These are phyloP conservation scores for Rhagoletis pomonella DNA, from an alignment of 1,140 invertebrate genomes.

Conservation along the genomic window DNA sequence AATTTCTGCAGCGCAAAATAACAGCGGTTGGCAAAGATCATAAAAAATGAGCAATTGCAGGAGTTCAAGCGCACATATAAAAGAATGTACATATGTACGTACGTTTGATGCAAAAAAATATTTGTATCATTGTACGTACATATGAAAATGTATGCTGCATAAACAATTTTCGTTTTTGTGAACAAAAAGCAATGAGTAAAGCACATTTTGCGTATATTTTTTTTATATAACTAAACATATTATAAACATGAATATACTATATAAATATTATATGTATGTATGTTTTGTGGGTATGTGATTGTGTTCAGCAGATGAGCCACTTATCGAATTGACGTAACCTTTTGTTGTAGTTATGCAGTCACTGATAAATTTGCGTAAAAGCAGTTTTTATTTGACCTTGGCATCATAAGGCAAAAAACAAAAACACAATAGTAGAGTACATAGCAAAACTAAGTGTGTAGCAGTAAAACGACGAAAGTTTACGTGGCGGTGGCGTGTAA, in stretches of 20 bases:
- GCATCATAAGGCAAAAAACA: neutral
- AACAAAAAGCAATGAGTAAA: neutral
- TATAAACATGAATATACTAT: slow-evolving; percentile 46
- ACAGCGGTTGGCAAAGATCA: neutral
- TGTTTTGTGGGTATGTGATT: neutral
- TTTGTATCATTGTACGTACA: neutral
- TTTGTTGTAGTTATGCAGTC: slow-evolving; percentile 53
- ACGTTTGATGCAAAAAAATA: neutral
- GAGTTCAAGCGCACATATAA: neutral
- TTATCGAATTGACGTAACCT: slow-evolving; percentile 56
- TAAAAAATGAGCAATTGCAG: neutral
- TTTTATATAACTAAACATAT: neutral
- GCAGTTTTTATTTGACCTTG: neutral
- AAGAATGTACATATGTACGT: neutral
- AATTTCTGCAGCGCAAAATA: neutral
- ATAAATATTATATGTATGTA: slow-evolving; percentile 49
- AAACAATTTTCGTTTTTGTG: neutral
- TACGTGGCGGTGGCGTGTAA: too few relatives aligned
- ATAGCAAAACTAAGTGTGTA: too few relatives aligned
- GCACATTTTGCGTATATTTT: slow-evolving; percentile 18
- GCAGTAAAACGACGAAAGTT: too few relatives aligned
- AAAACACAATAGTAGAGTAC: too few relatives aligned
- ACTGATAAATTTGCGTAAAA: slow-evolving; percentile 48
- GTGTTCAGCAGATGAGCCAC: neutral
- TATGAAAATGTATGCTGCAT: neutral